These are phyloP conservation scores for Carcharodon carcharias DNA, from an alignment of 2,797 vertebrate genomes.

Conservation along the genomic window DNA sequence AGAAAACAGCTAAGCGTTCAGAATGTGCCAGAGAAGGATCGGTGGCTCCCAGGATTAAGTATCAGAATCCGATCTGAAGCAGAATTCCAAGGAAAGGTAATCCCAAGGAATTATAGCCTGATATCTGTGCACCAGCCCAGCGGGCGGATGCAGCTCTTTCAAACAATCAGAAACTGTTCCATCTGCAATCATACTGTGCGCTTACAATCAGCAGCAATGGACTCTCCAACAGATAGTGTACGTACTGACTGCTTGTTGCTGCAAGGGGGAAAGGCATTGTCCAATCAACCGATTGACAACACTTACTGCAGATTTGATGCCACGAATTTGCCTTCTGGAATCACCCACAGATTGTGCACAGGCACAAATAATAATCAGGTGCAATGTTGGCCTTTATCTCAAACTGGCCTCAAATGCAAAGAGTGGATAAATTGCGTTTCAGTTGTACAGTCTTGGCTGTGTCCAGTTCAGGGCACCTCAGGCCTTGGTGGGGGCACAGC, in stretches of 20 bases:
- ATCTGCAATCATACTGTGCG: neutral
- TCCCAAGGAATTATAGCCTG: neutral
- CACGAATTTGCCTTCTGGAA: neutral
- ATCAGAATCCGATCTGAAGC: neutral
- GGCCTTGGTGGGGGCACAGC: too few relatives aligned
- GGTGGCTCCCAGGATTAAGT: neutral
- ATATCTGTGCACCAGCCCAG: neutral
- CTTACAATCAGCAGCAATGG: neutral
- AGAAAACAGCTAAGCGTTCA: neutral
- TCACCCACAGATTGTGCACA: neutral
- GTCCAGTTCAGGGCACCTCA: too few relatives aligned
- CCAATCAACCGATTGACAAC: neutral
- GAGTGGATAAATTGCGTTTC: neutral
- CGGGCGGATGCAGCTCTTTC: neutral
- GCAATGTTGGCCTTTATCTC: neutral
- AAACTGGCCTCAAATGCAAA: neutral
- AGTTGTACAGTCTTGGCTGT: neutral
- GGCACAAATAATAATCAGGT: neutral
- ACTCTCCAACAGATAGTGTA: neutral
- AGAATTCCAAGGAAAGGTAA: neutral
- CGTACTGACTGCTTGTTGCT: neutral
- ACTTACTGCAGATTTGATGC: neutral
- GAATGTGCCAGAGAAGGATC: neutral
- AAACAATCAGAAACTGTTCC: neutral
- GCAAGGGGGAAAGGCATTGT: neutral